Evolutionary conservation across 2,888 invertebrate genomes (phyloP).

Genomic region (Hirudinaria manillensis): DNA sequence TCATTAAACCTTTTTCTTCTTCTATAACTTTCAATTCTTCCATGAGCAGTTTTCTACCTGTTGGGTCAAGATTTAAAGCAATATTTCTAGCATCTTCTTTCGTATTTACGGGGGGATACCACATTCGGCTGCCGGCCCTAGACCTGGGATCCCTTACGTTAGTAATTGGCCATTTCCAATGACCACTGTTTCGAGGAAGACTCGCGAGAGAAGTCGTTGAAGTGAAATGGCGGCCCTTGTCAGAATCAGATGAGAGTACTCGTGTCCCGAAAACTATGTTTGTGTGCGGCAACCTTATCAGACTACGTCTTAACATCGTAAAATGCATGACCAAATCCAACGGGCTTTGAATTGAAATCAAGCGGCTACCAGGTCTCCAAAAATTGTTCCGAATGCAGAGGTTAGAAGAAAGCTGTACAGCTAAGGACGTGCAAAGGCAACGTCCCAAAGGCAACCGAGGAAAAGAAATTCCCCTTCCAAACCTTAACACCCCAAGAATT

Average conservation of each 20-base stretch:
- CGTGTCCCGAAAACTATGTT: neutral
- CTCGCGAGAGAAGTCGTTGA: neutral
- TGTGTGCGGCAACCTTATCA: neutral
- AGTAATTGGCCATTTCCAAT: conserved; percentile 29
- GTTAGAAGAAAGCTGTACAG: too few species aligned
- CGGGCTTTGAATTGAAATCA: neutral
- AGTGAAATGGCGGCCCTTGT: neutral
- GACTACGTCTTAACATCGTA: neutral
- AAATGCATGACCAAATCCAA: neutral
- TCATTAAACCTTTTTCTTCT: conserved; percentile 19
- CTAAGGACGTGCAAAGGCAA: too few species aligned
- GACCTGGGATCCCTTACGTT: conserved; percentile 19
- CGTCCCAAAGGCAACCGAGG: neutral
- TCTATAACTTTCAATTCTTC: conserved; percentile 29
- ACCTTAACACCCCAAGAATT: neutral
- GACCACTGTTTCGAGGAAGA: conserved; percentile 10
- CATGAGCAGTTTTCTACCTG: conserved; percentile 30
- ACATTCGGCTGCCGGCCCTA: conserved; percentile 20
- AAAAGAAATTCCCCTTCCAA: neutral
- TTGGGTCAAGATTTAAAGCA: conserved; percentile 27
- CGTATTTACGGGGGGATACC: conserved; percentile 29
- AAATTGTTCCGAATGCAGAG: too few species aligned
- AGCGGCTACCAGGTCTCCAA: neutral
- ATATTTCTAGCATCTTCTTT: conserved; percentile 30
- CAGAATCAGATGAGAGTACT: neutral